Conservation (phyloP, 2,113 vertebrate genomes). For the Pseudorhombus dupliciocellatus region DNA sequence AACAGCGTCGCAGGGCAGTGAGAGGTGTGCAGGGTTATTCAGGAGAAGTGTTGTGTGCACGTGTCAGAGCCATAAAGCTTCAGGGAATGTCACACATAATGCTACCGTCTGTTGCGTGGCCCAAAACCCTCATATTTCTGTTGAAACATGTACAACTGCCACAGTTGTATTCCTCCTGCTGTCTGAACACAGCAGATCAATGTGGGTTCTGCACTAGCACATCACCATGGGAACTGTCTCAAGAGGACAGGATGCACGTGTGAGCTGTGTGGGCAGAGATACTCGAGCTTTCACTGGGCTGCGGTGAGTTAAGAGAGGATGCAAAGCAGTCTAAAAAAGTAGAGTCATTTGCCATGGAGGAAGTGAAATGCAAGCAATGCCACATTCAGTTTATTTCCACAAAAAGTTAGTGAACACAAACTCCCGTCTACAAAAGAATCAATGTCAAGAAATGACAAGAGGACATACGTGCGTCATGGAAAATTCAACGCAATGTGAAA, state of each 20-base stretch:
- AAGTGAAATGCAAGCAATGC: neutral
- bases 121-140: slow-evolving; percentile 7
- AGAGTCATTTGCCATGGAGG: neutral
- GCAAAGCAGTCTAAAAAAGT: neutral
- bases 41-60: neutral
- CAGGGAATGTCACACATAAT: slow-evolving; percentile 6
- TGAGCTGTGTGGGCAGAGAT: slow-evolving; percentile 15
- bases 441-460: no score
- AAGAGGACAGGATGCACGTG: slow-evolving; percentile 30
- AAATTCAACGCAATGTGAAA: no score
- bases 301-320: neutral
- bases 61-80: no score
- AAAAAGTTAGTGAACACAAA: no score
- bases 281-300: slow-evolving; percentile 1
- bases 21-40: slow-evolving; percentile 2
- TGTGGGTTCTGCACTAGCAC: slow-evolving; percentile 22
- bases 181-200: slow-evolving; percentile 45
- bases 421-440: no score
- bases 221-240: slow-evolving; percentile 68
- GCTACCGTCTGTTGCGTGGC: slow-evolving; percentile 2
- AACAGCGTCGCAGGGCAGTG: slow-evolving; percentile 27
- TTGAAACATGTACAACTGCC: slow-evolving; percentile 12
- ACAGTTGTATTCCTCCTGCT: slow-evolving; percentile 45
- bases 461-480: no score
- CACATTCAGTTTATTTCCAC: no score